phyloP scores from a whole-genome alignment of 2,888 invertebrate genomes.

The Scaptomyza reducta region DNA sequence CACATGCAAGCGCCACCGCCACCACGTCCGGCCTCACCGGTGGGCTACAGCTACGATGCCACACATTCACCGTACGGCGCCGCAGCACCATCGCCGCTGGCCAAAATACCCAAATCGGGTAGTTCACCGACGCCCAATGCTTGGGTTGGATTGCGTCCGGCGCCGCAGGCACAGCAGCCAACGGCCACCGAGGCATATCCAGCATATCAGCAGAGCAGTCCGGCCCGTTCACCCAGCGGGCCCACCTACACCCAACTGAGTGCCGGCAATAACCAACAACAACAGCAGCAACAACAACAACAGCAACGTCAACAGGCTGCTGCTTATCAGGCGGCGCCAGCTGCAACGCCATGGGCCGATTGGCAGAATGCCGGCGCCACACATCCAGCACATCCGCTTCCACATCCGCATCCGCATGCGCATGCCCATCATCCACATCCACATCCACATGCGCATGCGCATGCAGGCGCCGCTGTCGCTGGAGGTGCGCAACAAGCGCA shows the following conservation, averaged over 20 bases:
- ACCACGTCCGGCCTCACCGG: constrained; percentile 88
- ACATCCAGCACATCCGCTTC: constrained; percentile 76
- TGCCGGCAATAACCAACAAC: constrained; percentile 86
- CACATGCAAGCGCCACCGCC: constrained; percentile 74
- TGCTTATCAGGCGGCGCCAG: constrained; percentile 83
- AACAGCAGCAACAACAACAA: constrained; percentile 74
- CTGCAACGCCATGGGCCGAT: constrained; percentile 86
- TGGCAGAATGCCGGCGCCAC: constrained; percentile 87
- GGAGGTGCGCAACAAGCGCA: constrained; percentile 86
- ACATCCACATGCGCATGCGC: constrained; percentile 81
- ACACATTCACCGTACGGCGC: constrained; percentile 87
- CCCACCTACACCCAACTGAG: constrained; percentile 92
- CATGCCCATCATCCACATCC: constrained; percentile 81
- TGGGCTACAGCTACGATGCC: constrained; percentile 89
- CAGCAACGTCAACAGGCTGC: constrained; percentile 79
- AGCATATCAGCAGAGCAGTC: constrained; percentile 88
- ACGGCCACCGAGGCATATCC: constrained; percentile 90
- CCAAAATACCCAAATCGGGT: constrained; percentile 88
- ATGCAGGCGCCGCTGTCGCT: constrained; percentile 77
- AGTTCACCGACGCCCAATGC: constrained; percentile 88
- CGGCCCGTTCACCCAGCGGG: constrained; percentile 92
- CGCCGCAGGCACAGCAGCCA: constrained; percentile 84
- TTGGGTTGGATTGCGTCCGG: constrained; percentile 79
- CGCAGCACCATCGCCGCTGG: constrained; percentile 86
- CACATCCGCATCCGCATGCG: constrained; percentile 79